Percentiles rank a stretch among this genome's conserved stretches.
Evolutionary conservation across 2,888 invertebrate species (phyloP).

Genomic region (Melikaiella ostensackeni): DNA sequence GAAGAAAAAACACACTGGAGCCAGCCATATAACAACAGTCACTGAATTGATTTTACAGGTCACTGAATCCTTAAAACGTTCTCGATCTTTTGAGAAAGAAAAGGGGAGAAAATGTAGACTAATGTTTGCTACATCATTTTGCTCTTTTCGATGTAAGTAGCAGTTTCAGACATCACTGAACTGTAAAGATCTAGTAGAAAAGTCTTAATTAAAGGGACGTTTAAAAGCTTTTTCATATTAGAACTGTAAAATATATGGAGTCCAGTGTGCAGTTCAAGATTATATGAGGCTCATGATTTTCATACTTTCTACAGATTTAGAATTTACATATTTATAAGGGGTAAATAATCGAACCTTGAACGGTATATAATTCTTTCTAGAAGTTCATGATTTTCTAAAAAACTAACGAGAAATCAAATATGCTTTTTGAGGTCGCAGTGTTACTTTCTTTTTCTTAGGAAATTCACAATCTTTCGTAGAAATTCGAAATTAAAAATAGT

Average conservation of each 20-base stretch:
- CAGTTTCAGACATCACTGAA: not conserved
- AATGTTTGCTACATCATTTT: not conserved
- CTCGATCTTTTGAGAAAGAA: not conserved
- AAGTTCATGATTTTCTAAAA: no score
- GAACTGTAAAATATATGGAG: not conserved
- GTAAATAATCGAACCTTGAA: not conserved
- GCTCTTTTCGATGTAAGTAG: not conserved
- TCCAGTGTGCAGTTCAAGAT: not conserved
- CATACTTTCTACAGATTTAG: not conserved
- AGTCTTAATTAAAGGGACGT: no score
- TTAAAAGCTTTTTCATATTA: no score
- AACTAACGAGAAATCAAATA: no score
- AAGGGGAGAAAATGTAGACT: not conserved
- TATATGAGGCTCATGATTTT: not conserved
- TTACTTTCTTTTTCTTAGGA: no score
- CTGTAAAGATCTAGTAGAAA: not conserved
- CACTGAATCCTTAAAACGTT: constrained; percentile 2
- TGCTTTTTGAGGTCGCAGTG: no score
- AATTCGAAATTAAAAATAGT: no score
- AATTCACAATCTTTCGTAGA: no score
- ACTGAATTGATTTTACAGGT: not conserved
- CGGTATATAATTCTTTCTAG: not conserved
- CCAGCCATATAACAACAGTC: not conserved
- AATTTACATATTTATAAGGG: not conserved
- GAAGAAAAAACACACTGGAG: not conserved